Percentiles rank a stretch among this genome's conserved stretches.
phyloP scores from a whole-genome alignment of 2,113 vertebrate genomes.

The Enhydra lutris region DNA sequence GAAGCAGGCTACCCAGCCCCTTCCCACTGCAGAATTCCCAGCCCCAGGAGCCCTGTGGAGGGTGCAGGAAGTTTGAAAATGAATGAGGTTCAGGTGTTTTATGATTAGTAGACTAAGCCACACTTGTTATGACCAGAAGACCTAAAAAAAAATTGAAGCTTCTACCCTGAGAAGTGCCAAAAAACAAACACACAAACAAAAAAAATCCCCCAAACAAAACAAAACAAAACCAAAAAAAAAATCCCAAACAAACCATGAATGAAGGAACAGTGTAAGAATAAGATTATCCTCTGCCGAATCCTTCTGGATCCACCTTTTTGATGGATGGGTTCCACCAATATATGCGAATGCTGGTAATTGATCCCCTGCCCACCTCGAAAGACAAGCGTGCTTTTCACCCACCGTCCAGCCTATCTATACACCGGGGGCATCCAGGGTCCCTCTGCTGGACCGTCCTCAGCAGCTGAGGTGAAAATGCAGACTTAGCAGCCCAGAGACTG shows the following conservation, averaged over 20 bases:
- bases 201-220: no score
- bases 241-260: rapidly evolving
- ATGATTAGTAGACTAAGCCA: background rate
- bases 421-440: background rate
- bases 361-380: background rate
- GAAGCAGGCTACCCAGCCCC: background rate
- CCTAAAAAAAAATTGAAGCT: background rate
- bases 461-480: rapidly evolving
- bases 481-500: rapidly evolving
- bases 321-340: background rate
- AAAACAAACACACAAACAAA: no score
- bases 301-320: background rate
- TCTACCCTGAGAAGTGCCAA: background rate
- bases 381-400: rapidly evolving
- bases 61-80: background rate
- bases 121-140: background rate
- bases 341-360: background rate
- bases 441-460: background rate
- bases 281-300: rapidly evolving
- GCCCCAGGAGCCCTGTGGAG: background rate
- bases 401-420: background rate
- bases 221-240: no score
- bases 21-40: background rate
- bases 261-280: background rate
- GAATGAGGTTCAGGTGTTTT: background rate